Conservation (phyloP, 2,113 vertebrate genomes). For the Zeus faber region DNA sequence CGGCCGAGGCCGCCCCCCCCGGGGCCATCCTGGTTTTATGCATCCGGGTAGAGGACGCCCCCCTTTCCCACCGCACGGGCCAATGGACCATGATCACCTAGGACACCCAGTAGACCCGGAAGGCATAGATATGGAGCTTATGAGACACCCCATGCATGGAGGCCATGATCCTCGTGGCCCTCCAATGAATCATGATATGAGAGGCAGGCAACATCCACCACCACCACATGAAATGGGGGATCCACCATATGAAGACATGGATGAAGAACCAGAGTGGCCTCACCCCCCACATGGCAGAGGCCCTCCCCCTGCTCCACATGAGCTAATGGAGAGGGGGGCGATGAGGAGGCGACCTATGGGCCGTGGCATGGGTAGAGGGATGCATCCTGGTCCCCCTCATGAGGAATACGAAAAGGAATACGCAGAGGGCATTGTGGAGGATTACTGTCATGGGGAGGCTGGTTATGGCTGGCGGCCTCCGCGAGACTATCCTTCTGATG, state of each 20-base stretch:
- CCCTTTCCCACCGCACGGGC: slow-evolving; percentile 52
- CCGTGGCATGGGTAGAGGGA: slow-evolving; percentile 69
- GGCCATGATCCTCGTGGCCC: slow-evolving; percentile 62
- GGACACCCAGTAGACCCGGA: slow-evolving; percentile 48
- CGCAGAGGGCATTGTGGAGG: slow-evolving; percentile 49
- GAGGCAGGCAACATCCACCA: slow-evolving; percentile 65
- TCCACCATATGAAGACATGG: slow-evolving; percentile 43
- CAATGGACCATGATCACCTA: slow-evolving; percentile 52
- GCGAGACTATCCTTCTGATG: slow-evolving; percentile 74
- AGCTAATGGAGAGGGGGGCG: slow-evolving; percentile 46
- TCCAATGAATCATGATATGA: slow-evolving; percentile 71
- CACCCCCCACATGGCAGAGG: slow-evolving; percentile 40
- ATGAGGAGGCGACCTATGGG: slow-evolving; percentile 72
- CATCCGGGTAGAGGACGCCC: slow-evolving; percentile 62
- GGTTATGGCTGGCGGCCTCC: slow-evolving; percentile 74
- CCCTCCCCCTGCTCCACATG: slow-evolving; percentile 52
- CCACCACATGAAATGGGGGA: slow-evolving; percentile 57
- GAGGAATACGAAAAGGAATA: slow-evolving; percentile 59
- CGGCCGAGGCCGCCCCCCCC: slow-evolving; percentile 66
- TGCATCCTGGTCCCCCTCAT: slow-evolving; percentile 67
- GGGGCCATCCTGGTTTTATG: slow-evolving; percentile 79
- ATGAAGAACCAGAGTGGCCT: slow-evolving; percentile 43
- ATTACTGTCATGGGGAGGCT: slow-evolving; percentile 76
- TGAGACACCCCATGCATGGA: slow-evolving; percentile 73
- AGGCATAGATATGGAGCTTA: slow-evolving; percentile 47